Conservation (phyloP, 1,140 invertebrate species). For the Solenopsis invicta region DNA sequence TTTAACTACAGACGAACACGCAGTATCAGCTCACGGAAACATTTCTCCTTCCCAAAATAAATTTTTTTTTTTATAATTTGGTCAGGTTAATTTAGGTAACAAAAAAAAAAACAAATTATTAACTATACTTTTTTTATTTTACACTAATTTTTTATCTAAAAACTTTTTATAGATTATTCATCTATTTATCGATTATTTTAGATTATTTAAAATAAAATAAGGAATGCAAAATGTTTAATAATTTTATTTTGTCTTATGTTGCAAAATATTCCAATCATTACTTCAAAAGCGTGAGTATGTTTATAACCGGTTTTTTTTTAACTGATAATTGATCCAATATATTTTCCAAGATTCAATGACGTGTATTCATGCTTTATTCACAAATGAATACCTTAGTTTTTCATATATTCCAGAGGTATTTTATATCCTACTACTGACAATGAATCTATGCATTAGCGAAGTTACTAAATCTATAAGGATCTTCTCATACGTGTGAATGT, state of each 20-base stretch:
- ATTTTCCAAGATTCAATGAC: not conserved
- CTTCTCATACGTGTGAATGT: not conserved
- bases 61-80: too few species aligned
- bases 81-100: not conserved
- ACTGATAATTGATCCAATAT: not conserved
- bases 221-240: not conserved
- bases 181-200: not conserved
- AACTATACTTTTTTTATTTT: not conserved
- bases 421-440: constrained; percentile 14
- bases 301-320: not conserved
- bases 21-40: too few species aligned
- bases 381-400: not conserved
- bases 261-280: not conserved
- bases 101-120: not conserved
- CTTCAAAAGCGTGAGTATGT: not conserved
- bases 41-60: too few species aligned
- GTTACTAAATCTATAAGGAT: constrained; percentile 29
- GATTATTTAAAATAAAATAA: not conserved
- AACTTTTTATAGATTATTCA: not conserved
- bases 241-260: not conserved
- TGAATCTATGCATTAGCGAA: constrained; percentile 4
- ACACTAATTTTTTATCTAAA: not conserved
- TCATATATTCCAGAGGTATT: not conserved
- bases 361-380: not conserved
- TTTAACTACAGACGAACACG: too few species aligned